phyloP scores from a whole-genome alignment of 2,797 vertebrate genomes.

The Pogonophryne albipinna region DNA sequence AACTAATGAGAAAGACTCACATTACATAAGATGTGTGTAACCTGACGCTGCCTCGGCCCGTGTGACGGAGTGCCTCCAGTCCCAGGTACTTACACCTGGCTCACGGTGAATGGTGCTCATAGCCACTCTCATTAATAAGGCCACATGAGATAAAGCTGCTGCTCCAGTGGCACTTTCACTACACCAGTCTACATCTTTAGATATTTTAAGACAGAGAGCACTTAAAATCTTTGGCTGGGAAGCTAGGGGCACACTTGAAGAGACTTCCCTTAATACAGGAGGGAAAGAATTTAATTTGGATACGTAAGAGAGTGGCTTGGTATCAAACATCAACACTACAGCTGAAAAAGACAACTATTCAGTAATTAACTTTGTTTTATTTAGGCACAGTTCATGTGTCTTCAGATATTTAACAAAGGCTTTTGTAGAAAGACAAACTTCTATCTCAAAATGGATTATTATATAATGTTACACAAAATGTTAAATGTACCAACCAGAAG shows the following conservation, averaged over 20 bases:
- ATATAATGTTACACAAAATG: accelerated
- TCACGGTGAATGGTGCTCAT: constrained; percentile 40
- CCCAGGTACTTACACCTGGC: constrained; percentile 69
- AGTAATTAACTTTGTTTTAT: too few relatives aligned
- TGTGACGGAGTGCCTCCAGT: constrained; percentile 34
- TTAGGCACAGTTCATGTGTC: not conserved
- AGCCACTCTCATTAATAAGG: constrained; percentile 63
- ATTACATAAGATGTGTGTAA: constrained; percentile 63
- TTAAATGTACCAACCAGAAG: not conserved
- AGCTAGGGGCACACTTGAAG: not conserved
- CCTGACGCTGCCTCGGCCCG: constrained; percentile 42
- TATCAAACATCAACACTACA: not conserved
- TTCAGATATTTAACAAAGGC: not conserved
- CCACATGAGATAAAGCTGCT: constrained; percentile 26
- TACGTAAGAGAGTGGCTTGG: not conserved
- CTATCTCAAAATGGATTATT: not conserved
- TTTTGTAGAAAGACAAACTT: not conserved
- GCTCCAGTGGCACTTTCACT: constrained; percentile 39
- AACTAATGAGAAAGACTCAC: constrained; percentile 26
- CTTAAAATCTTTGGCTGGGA: constrained; percentile 14
- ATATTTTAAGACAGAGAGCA: constrained; percentile 14
- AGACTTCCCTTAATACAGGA: not conserved
- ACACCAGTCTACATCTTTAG: constrained; percentile 8
- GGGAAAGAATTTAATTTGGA: not conserved
- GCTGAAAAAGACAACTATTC: too few relatives aligned